Evolutionary conservation across 2,888 invertebrate species (phyloP), one percentile per base, ranked within the genome.

Genomic region (Brachyptera putata): DNA sequence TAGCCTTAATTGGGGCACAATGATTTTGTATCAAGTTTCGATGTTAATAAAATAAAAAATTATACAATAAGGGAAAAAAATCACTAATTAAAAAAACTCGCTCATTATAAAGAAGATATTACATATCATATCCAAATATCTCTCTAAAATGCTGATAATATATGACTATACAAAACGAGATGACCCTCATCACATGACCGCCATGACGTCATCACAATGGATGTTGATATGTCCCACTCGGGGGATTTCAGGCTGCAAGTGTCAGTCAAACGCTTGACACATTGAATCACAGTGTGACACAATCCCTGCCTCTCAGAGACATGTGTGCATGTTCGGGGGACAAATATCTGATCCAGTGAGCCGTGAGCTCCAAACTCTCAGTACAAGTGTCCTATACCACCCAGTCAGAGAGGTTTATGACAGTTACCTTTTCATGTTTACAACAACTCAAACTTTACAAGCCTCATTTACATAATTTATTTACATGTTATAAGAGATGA

Each of bases 381-480:
- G 50, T 30, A 50, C 50, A 53, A 34, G 53, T 53, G 53, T 53
- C 21, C 30, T 16, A 2, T 53, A 53, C 53, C 53, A 53, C 53
- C 53, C 53, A 53, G 11, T 9, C 46, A 4, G 46, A 46, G 21
- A 7, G 30, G 50, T 53, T 53, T 53, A 53, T 34, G 53, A 53
- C 53, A 36, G 22, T 2, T 2, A 30, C 21, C 11, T 21, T 14
- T 21, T 22, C 24, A 46, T 46, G 46, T 46, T 46, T 46, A 46
- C 53, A 53, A 21, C 53, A 13, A 53, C 21, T 53, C 34, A 36
- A 53, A 53, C 18, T 36, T 53, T 34, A 53, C 53, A 53, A 53
- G 16, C 53, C 53, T 11, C 34, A 53, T 53, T 53, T 34, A 36
- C 53, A 53, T 53, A 53, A 53, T 53, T 53, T 53, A 53, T 36